These are phyloP conservation scores for Bufo bufo DNA, from an alignment of 2,113 vertebrate species.

Conservation along the genomic window DNA sequence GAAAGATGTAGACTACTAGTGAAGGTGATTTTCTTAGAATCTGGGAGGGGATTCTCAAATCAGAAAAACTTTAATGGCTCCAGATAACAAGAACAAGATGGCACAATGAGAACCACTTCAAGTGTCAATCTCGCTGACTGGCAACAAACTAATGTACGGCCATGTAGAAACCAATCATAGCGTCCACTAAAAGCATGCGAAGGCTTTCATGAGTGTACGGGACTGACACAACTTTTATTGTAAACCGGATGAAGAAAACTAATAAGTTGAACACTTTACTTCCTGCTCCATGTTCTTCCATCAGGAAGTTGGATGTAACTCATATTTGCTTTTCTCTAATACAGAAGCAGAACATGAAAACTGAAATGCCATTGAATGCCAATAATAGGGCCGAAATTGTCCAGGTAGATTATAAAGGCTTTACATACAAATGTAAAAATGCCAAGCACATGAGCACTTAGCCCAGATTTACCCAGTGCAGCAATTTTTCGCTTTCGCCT, in stretches of 20 bases:
- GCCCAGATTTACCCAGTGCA: too few relatives aligned
- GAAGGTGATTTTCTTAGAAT: too few relatives aligned
- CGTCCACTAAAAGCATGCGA: neutral
- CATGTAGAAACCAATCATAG: neutral
- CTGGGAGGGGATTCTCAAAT: too few relatives aligned
- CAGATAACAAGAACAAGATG: too few relatives aligned
- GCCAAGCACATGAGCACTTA: too few relatives aligned
- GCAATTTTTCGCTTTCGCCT: too few relatives aligned
- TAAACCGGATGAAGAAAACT: neutral
- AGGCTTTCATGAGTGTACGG: neutral
- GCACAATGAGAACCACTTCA: too few relatives aligned
- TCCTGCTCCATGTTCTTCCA: neutral
- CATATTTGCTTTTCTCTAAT: constrained; percentile 1
- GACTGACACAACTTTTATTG: neutral
- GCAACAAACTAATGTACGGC: neutral
- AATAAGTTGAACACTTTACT: neutral
- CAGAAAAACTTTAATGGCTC: too few relatives aligned
- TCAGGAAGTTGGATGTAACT: neutral
- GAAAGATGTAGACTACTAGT: too few relatives aligned
- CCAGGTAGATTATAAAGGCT: neutral
- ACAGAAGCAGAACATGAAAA: neutral
- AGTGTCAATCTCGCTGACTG: neutral
- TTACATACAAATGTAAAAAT: neutral
- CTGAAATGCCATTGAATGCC: neutral
- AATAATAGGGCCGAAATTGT: neutral